Evolutionary conservation across 1,140 invertebrate genomes (phyloP), one percentile per base, ranked within the genome.

Genomic region (Apis dorsata): DNA sequence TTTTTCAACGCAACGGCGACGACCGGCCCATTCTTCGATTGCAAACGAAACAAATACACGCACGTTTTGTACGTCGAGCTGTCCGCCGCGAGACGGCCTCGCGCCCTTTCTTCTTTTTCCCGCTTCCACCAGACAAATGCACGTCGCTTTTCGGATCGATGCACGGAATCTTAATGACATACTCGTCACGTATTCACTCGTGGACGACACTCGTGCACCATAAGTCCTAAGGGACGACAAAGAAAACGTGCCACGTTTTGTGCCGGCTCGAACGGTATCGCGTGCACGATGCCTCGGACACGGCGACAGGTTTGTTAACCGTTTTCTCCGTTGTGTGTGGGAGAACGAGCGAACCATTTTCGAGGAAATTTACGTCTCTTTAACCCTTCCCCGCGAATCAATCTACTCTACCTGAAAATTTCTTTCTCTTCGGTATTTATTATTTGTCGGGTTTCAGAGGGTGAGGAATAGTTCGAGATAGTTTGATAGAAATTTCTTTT

Each of bases 111-210:
- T 82, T 71, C 79, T 65, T 85, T 71, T 82, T 72, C 68, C 68
- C 83, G 79, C 68, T 85, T 85, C 59, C 57, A 62, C 62, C 17
- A 69, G 83, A 85, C 83, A 85, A 85, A 85, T 85, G 83, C 65
- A 63, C 79, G 73, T 82, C 83, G 83, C 68, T 82, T 82, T 84
- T 65, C 59, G 59, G 66, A 76, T 76, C 73, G 72, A 77, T 82
- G 79, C 72, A 75, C 79, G 57, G 83, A 85, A 82, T 85, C 68
- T 59, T 85, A 85, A 85, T 71, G 72, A 77, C 57, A 49, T 24
- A 66, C 51, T 82, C 59, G 63, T 81, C 71, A 34, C 49, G 79
- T 85, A 85, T 85, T 66, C 83, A 71, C 59, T 57, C 24, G 44
- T 57, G 24, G 17, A 51, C 51, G 66, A 77, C 81, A 83, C 49